phyloP scores from a whole-genome alignment of 2,888 invertebrate species.

The Dryobota labecula region DNA sequence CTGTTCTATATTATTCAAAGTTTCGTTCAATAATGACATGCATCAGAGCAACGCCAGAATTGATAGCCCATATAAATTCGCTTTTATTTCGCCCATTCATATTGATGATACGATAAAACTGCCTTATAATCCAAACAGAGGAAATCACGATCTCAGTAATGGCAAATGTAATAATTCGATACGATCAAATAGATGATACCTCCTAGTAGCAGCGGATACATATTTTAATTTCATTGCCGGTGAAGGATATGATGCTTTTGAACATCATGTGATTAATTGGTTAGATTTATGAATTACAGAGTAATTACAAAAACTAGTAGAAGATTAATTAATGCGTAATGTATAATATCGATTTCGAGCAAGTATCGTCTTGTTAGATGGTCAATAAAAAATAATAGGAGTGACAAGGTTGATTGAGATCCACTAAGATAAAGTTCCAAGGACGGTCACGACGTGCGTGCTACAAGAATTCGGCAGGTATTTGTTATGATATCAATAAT shows the following conservation, averaged over 20 bases:
- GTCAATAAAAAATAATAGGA: constrained; percentile 73
- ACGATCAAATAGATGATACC: constrained; percentile 35
- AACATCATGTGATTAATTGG: constrained; percentile 61
- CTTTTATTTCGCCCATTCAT: constrained; percentile 57
- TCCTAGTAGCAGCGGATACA: constrained; percentile 32
- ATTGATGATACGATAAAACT: constrained; percentile 47
- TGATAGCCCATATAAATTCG: constrained; percentile 52
- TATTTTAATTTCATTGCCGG: constrained; percentile 32
- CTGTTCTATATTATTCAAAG: constrained; percentile 71
- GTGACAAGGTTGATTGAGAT: constrained; percentile 78
- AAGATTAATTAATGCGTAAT: constrained; percentile 62
- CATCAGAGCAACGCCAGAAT: constrained; percentile 50
- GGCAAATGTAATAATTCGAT: constrained; percentile 44
- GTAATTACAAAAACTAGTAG: constrained; percentile 45
- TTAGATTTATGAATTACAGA: constrained; percentile 41
- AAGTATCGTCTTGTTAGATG: constrained; percentile 54
- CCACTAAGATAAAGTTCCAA: constrained; percentile 67
- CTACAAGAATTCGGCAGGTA: constrained; percentile 75
- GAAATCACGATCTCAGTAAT: constrained; percentile 52
- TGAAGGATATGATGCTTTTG: constrained; percentile 31
- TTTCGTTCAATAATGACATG: constrained; percentile 53
- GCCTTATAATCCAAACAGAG: constrained; percentile 50
- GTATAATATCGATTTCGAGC: constrained; percentile 62
- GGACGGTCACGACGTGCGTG: constrained; percentile 80
- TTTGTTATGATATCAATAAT: constrained; percentile 65